A percentile compares a stretch with the other conserved stretches of the same genome.
Conservation (phyloP, 2,797 vertebrate species). For the Falco biarmicus region DNA sequence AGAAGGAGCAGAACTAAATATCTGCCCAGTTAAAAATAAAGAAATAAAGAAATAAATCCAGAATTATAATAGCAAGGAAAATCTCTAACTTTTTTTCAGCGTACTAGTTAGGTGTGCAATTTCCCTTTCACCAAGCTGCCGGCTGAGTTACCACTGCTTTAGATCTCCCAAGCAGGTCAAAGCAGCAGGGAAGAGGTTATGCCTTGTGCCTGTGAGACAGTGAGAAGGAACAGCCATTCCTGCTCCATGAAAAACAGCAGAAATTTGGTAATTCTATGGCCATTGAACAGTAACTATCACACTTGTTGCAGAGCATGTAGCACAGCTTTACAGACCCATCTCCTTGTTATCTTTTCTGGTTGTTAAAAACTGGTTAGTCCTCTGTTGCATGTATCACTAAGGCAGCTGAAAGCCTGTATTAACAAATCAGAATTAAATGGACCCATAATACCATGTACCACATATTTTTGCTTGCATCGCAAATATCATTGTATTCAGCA, state of each 20-base stretch:
- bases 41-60: background rate
- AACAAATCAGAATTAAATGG: background rate
- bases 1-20: background rate
- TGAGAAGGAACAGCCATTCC: background rate
- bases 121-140: background rate
- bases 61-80: background rate
- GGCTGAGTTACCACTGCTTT: background rate
- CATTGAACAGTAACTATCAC: background rate
- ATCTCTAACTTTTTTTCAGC: background rate
- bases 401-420: background rate
- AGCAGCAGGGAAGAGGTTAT: background rate
- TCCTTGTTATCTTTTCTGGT: background rate
- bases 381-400: background rate
- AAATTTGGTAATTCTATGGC: background rate
- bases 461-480: background rate
- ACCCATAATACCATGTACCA: background rate
- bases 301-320: fast-evolving
- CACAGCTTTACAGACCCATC: background rate
- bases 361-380: background rate
- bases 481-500: background rate
- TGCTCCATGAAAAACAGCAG: background rate
- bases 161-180: background rate
- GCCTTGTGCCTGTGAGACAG: background rate
- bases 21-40: background rate
- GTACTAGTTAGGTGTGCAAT: background rate